These are phyloP conservation scores for Rhabdomys pumilio DNA, from an alignment of 2,797 vertebrate species.

Conservation along the genomic window DNA sequence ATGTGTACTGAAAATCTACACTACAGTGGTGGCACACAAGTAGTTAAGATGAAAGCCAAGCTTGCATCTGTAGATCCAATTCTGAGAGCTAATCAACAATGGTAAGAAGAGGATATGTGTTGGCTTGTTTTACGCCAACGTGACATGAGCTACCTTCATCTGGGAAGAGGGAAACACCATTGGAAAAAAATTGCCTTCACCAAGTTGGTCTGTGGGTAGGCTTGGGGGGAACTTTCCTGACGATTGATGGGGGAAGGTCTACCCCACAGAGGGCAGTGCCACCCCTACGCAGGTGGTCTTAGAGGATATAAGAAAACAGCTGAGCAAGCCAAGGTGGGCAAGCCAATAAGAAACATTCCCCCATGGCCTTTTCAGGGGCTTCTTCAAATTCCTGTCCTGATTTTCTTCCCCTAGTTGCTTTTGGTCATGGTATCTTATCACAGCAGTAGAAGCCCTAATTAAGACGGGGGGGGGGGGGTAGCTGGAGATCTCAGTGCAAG, in stretches of 20 bases:
- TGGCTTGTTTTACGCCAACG: not conserved
- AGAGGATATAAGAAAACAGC: not conserved
- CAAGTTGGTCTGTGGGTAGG: not conserved
- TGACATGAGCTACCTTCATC: not conserved
- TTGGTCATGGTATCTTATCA: not conserved
- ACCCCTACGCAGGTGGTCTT: not conserved
- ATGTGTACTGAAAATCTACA: not conserved
- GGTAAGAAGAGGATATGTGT: not conserved
- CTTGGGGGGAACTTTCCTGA: not conserved
- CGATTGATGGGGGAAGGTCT: not conserved
- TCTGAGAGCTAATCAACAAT: not conserved
- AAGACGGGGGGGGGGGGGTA: not conserved
- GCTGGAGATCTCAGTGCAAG: not conserved
- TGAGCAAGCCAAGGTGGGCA: not conserved
- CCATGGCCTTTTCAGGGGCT: too few species aligned
- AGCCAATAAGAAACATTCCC: not conserved
- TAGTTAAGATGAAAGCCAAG: constrained; percentile 3
- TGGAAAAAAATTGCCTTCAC: not conserved
- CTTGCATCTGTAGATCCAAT: not conserved
- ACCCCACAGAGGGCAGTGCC: not conserved
- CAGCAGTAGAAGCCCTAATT: not conserved
- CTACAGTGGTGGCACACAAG: not conserved
- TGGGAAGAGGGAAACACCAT: not conserved
- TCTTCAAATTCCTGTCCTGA: not conserved
- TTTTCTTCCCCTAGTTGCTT: not conserved